Evolutionary conservation across 2,888 invertebrate genomes (phyloP).

Genomic region (Lasioglossum malachurum): DNA sequence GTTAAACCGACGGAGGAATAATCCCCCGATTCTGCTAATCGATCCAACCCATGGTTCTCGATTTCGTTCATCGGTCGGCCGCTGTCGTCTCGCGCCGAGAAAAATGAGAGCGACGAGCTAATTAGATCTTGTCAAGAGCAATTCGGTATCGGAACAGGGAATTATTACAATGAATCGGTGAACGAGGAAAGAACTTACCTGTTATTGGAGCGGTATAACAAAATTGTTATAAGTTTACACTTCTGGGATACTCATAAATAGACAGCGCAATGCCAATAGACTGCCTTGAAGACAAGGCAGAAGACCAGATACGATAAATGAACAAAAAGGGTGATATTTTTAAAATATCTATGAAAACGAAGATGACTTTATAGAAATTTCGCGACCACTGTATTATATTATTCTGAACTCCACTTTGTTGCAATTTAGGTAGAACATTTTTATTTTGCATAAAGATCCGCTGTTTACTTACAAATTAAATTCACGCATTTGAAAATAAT

Average conservation of each 20-base stretch:
- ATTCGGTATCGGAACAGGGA: conserved; percentile 16
- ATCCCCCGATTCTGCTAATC: conserved; percentile 57
- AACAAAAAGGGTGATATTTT: no score
- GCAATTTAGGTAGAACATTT: no score
- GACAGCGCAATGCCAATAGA: no score
- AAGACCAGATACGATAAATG: no score
- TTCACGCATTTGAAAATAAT: not conserved
- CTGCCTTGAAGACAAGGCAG: no score
- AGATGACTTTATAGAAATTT: no score
- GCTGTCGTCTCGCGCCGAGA: conserved; percentile 19
- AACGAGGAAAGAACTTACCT: not conserved
- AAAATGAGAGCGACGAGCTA: conserved; percentile 23
- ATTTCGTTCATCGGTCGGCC: conserved; percentile 29
- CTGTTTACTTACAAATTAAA: not conserved
- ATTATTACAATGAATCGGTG: conserved; percentile 5
- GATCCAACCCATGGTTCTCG: conserved; percentile 48
- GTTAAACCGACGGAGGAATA: conserved; percentile 52
- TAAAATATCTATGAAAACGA: no score
- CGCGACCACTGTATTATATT: no score
- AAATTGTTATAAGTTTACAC: not conserved
- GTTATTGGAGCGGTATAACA: not conserved
- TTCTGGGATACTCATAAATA: not conserved
- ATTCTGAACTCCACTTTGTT: no score
- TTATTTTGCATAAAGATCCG: no score
- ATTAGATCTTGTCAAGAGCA: conserved; percentile 32